phyloP scores from a whole-genome alignment of 2,888 invertebrate species.

The Caenorhabditis panamensis region DNA sequence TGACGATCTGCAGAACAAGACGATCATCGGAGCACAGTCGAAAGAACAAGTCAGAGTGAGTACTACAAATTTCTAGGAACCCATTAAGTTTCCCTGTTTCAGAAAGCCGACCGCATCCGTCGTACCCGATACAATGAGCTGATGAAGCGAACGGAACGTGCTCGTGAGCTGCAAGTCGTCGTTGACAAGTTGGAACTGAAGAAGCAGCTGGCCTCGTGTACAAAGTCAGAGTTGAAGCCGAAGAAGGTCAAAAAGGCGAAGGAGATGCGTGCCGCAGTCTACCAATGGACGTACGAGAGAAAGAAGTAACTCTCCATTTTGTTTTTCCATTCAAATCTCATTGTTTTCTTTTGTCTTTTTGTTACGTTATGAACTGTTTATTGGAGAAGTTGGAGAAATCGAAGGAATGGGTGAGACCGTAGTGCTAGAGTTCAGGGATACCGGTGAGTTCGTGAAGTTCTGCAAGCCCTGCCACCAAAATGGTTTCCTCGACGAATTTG shows the following conservation, averaged over 20 bases:
- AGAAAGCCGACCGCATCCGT: constrained; percentile 74
- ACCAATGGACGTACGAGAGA: constrained; percentile 79
- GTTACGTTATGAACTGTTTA: constrained; percentile 26
- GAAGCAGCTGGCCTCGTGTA: constrained; percentile 69
- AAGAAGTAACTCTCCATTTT: constrained; percentile 69
- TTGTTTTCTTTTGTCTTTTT: constrained; percentile 38
- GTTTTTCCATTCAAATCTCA: constrained; percentile 9
- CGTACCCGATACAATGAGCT: constrained; percentile 78
- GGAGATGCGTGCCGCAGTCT: constrained; percentile 75
- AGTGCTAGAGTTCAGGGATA: too few species aligned
- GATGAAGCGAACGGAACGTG: constrained; percentile 76
- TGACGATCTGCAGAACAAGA: constrained; percentile 59
- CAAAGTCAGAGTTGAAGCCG: constrained; percentile 71
- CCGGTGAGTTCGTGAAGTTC: too few species aligned
- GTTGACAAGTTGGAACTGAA: constrained; percentile 78
- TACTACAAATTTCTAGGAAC: background rate
- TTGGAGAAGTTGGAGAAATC: background rate
- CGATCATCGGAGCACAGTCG: constrained; percentile 61
- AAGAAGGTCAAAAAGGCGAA: constrained; percentile 73
- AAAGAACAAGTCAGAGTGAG: constrained; percentile 66
- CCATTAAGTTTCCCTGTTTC: constrained; percentile 10
- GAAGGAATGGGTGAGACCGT: too few species aligned
- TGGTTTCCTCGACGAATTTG: too few species aligned
- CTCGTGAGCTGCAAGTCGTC: constrained; percentile 74
- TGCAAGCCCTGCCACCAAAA: too few species aligned